These are phyloP conservation scores for Perca flavescens DNA, from an alignment of 2,113 vertebrate species.

Conservation along the genomic window DNA sequence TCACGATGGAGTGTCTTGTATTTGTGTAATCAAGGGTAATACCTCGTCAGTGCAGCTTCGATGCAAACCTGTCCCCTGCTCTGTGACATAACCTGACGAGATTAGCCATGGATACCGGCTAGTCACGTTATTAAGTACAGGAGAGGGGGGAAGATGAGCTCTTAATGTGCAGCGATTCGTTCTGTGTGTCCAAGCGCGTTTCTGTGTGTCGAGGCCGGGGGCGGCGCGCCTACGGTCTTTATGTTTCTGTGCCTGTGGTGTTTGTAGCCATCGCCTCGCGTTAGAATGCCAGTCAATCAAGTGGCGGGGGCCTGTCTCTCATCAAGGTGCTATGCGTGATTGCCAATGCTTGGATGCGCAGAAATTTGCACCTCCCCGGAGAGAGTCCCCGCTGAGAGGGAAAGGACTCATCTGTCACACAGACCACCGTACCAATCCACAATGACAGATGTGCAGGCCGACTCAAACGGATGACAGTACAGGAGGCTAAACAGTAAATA, in stretches of 20 bases:
- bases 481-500: slow-evolving; percentile 60
- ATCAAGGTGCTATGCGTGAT: slow-evolving; percentile 82
- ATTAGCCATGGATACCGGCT: slow-evolving; percentile 73
- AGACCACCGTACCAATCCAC: slow-evolving; percentile 65
- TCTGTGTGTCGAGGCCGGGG: slow-evolving; percentile 48
- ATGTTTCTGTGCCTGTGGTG: slow-evolving; percentile 59
- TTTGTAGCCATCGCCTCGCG: slow-evolving; percentile 69
- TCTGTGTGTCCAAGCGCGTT: slow-evolving; percentile 65
- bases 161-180: slow-evolving; percentile 68
- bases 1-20: slow-evolving; percentile 39
- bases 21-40: slow-evolving; percentile 64
- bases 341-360: slow-evolving; percentile 76
- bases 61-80: slow-evolving; percentile 55
- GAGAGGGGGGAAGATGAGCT: slow-evolving; percentile 52
- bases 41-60: slow-evolving; percentile 45
- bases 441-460: slow-evolving; percentile 76
- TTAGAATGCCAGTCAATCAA: slow-evolving; percentile 84
- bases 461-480: slow-evolving; percentile 69
- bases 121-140: slow-evolving; percentile 54
- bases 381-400: slow-evolving; percentile 64
- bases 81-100: slow-evolving; percentile 68
- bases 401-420: slow-evolving; percentile 80
- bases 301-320: slow-evolving; percentile 71
- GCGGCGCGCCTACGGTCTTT: slow-evolving; percentile 49
- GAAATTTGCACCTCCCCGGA: slow-evolving; percentile 76